Conservation (phyloP, 2,113 vertebrate species). For the Gambusia affinis region DNA sequence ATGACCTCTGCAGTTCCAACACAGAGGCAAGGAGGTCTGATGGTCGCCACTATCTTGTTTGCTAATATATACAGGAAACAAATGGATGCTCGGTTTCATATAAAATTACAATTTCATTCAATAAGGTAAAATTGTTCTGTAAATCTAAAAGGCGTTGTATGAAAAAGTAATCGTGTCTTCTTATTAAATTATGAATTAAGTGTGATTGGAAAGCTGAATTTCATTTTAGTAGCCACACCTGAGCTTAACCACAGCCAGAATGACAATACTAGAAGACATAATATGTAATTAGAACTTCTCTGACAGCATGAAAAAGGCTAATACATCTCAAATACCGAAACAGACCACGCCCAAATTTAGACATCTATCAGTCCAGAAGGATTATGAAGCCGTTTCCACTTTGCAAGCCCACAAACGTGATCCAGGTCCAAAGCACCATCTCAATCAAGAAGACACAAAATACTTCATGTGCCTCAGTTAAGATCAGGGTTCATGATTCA, state of each 20-base stretch:
- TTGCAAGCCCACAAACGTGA: background rate
- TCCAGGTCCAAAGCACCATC: background rate
- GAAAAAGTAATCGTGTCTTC: too few relatives aligned
- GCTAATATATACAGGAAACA: slow-evolving; percentile 1
- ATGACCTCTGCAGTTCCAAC: background rate
- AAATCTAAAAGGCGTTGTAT: background rate
- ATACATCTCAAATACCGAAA: background rate
- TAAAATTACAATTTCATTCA: background rate
- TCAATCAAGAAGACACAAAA: background rate
- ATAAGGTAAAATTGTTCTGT: background rate
- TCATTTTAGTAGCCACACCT: background rate
- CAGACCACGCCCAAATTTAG: too few relatives aligned
- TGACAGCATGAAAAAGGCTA: background rate
- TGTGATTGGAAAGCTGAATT: background rate
- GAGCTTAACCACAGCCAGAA: background rate
- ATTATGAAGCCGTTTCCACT: background rate
- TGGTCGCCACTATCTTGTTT: slow-evolving; percentile 24
- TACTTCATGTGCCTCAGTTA: background rate
- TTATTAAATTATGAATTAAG: too few relatives aligned
- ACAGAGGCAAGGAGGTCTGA: slow-evolving; percentile 20
- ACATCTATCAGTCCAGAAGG: background rate
- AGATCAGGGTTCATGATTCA: background rate
- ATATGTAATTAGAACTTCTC: background rate
- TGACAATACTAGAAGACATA: background rate
- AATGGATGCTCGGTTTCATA: background rate